Evolutionary conservation across 2,797 vertebrate genomes (phyloP).

Genomic region (Cynopterus sphinx): DNA sequence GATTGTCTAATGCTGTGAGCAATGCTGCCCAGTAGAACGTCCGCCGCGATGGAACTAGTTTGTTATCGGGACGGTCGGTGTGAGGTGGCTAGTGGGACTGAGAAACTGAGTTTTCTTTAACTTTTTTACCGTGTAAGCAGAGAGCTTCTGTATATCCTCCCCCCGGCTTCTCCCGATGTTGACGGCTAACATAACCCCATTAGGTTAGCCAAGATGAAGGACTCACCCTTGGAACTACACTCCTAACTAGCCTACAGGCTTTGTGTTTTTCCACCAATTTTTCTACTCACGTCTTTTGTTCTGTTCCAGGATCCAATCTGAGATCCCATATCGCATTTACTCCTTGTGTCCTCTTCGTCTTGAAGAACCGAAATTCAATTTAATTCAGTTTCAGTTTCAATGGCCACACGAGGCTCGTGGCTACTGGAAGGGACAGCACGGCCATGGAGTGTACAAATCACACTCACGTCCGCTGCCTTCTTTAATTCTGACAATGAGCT

Average conservation of each 20-base stretch:
- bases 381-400: neutral
- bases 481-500: neutral
- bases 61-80: rapidly evolving
- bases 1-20: neutral
- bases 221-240: neutral
- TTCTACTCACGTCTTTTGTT: neutral
- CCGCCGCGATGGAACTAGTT: neutral
- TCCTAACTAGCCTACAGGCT: neutral
- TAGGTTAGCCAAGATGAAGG: neutral
- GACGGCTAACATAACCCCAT: neutral
- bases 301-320: neutral
- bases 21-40: neutral
- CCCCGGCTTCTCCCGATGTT: neutral
- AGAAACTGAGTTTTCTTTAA: neutral
- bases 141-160: neutral
- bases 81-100: neutral
- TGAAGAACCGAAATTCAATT: neutral
- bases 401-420: neutral
- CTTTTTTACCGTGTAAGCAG: neutral
- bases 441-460: rapidly evolving
- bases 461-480: rapidly evolving
- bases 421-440: neutral
- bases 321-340: neutral
- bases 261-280: neutral
- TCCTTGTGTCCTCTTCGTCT: neutral